phyloP scores from a whole-genome alignment of 2,797 vertebrate species.

The Coccyzus lansbergi region DNA sequence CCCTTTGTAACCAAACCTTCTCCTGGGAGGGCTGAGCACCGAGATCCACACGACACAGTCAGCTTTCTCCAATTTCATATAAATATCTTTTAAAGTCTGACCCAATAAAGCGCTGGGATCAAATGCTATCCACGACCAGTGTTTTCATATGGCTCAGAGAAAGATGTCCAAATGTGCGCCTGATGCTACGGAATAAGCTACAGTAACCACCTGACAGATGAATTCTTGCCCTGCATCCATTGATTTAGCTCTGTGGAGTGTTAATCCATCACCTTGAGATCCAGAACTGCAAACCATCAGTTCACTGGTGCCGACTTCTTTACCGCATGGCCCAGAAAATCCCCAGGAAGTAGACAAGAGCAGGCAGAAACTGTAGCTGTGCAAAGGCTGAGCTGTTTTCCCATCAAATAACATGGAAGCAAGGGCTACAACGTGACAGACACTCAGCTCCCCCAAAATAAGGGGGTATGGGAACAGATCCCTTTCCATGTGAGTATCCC shows the following conservation, averaged over 20 bases:
- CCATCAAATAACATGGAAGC: background rate
- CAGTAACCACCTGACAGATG: background rate
- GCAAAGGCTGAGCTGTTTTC: background rate
- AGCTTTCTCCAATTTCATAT: background rate
- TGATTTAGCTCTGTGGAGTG: background rate
- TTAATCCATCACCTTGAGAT: background rate
- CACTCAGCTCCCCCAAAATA: background rate
- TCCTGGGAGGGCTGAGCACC: background rate
- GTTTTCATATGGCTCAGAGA: background rate
- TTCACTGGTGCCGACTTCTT: background rate
- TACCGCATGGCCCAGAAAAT: background rate
- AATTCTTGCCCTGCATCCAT: background rate
- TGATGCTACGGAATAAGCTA: background rate
- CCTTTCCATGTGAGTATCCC: background rate
- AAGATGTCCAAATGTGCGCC: background rate
- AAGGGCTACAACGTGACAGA: background rate
- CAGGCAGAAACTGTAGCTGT: background rate
- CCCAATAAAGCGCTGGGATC: background rate
- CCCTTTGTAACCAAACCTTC: background rate
- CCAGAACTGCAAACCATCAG: background rate
- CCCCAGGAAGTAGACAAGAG: background rate
- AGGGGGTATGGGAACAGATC: background rate
- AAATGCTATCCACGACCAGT: background rate
- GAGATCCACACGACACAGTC: background rate
- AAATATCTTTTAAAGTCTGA: background rate